Evolutionary conservation across 1,140 invertebrate genomes (phyloP), one percentile per base, ranked within the genome.

Genomic region (Pseudoatta argentina): DNA sequence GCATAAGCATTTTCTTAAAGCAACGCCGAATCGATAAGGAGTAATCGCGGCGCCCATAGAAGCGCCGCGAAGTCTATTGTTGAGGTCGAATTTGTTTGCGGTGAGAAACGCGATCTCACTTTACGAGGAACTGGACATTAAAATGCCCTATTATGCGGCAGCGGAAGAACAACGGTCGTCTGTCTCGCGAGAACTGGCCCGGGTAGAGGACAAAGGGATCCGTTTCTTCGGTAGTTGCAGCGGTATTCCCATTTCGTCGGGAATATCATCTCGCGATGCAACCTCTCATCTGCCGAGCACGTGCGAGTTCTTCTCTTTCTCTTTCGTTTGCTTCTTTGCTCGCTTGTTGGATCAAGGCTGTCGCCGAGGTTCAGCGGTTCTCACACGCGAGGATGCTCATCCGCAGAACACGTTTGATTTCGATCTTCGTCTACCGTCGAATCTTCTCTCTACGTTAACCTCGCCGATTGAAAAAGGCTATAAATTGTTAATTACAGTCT

Each of bases 201-300:
- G 16, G 24, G 34, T 57, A 10, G 24, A 72, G 66, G 48, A 87
- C 75, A 90, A 87, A 88, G 67, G 79, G 85, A 81, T 81, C 44
- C 72, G 72, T 83, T 75, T 91, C 67, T 67, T 86, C 51, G 72
- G 53, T 66, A 67, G 44, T 63, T 44, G 61, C 76, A 66, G 24
- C 87, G 81, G 57, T 88, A 88, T 92, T 89, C 87, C 85, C 86
- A 92, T 88, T 92, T 86, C 53, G 48, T 82, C 67, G 24, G 73
- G 86, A 87, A 86, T 92, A 92, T 91, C 88, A 85, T 89, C 72
- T 91, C 78, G 66, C 81, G 64, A 86, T 81, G 77, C 48, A 61
- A 61, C 57, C 55, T 73, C 66, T 61, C 91, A 92, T 92, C 88
- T 92, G 92, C 64, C 85, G 75, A 87, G 83, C 91, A 92, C 88